These are phyloP conservation scores for Syndactyla subalaris DNA, from an alignment of 2,797 vertebrate genomes.

Conservation along the genomic window DNA sequence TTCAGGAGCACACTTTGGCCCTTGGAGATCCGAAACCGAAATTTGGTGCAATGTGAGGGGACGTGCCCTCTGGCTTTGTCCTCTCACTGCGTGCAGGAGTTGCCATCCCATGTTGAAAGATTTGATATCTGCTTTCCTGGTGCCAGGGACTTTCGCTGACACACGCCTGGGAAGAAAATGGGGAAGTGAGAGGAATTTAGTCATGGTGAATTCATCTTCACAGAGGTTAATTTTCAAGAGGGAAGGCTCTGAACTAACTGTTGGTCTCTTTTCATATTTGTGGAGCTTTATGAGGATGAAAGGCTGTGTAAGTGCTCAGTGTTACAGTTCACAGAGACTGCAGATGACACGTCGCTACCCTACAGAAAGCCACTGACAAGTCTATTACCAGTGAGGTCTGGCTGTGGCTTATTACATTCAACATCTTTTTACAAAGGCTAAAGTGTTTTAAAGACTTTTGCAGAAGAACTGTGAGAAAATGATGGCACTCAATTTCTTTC, in stretches of 20 bases:
- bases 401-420: neutral
- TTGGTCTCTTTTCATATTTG: neutral
- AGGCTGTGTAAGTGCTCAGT: neutral
- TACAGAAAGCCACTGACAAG: conserved; percentile 17
- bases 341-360: neutral
- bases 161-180: neutral
- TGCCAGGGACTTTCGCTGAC: neutral
- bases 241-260: neutral
- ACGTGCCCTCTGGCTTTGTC: neutral
- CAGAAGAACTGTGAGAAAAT: neutral
- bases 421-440: neutral
- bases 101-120: neutral
- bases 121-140: neutral
- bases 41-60: neutral
- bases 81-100: neutral
- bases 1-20: neutral
- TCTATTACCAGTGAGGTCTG: neutral
- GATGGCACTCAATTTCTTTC: neutral
- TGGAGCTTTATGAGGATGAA: neutral
- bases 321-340: neutral
- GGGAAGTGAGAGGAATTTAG: neutral
- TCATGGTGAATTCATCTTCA: neutral
- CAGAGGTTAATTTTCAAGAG: neutral
- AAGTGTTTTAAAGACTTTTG: neutral
- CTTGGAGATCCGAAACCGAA: neutral